Evolutionary conservation across 64 coral and sea anemone species (phyloP).

Genomic region (Stichodactyla helianthus): DNA sequence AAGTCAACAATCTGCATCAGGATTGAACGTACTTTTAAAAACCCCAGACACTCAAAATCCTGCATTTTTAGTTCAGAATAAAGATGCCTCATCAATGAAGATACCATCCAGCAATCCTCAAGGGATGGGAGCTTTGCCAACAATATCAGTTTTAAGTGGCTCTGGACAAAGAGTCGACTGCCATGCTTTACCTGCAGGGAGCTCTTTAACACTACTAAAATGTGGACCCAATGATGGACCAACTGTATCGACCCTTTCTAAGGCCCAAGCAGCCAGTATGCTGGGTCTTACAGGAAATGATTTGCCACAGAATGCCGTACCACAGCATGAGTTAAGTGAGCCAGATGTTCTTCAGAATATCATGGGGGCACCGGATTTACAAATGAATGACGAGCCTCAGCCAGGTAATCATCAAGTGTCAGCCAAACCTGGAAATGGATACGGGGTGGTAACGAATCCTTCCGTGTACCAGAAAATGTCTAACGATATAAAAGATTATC

Average conservation of each 20-base stretch:
- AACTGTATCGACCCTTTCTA: not conserved
- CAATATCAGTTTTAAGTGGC: conserved; percentile 15
- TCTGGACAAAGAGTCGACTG: conserved; percentile 24
- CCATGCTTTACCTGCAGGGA: not conserved
- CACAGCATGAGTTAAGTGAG: not conserved
- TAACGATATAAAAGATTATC: conserved; percentile 2
- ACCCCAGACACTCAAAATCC: not conserved
- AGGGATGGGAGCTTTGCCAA: not conserved
- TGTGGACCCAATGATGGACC: conserved; percentile 15
- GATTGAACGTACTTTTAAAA: conserved; percentile 9
- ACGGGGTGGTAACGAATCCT: conserved; percentile 14
- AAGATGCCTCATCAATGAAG: not conserved
- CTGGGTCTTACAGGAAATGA: not conserved
- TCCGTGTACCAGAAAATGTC: not conserved
- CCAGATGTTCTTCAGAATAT: conserved; percentile 1
- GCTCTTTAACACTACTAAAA: not conserved
- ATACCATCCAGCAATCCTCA: not conserved
- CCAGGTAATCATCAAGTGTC: not conserved
- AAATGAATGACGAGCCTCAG: conserved; percentile 19
- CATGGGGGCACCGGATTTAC: conserved; percentile 1
- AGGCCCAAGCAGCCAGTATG: not conserved
- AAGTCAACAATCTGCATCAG: not conserved
- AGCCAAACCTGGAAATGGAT: not conserved
- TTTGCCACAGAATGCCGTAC: not conserved
- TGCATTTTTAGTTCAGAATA: not conserved